phyloP scores from a whole-genome alignment of 2,888 invertebrate genomes.

The Sarcophaga carnaria region DNA sequence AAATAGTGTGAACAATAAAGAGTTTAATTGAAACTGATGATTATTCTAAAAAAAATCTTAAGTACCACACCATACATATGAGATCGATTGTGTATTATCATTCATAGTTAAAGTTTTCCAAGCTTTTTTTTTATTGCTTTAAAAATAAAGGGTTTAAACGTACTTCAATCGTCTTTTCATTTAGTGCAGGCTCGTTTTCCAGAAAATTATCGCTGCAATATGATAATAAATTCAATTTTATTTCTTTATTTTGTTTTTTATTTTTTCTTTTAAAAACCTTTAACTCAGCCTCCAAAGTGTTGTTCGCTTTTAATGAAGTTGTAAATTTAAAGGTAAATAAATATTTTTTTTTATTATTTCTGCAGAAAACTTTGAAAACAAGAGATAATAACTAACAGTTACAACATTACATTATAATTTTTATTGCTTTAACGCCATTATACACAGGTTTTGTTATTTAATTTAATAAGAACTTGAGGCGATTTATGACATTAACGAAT shows the following conservation, averaged over 20 bases:
- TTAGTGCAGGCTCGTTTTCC: too few species aligned
- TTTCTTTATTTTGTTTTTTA: neutral
- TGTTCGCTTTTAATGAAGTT: conserved; percentile 23
- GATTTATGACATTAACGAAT: conserved; percentile 62
- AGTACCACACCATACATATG: too few species aligned
- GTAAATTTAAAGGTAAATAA: conserved; percentile 1
- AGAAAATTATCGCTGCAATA: too few species aligned
- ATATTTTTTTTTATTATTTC: neutral
- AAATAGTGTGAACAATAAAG: too few species aligned
- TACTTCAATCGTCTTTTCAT: too few species aligned
- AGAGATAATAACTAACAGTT: conserved; percentile 35
- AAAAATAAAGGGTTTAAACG: too few species aligned
- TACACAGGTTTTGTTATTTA: conserved; percentile 21
- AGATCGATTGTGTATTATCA: too few species aligned
- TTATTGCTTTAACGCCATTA: neutral
- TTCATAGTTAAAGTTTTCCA: too few species aligned
- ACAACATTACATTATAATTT: conserved; percentile 37
- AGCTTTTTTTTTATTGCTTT: too few species aligned
- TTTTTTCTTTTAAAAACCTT: neutral
- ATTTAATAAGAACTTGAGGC: conserved; percentile 60
- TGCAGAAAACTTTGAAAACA: neutral
- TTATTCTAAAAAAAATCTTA: too few species aligned
- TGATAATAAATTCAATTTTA: too few species aligned
- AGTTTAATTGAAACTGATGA: too few species aligned
- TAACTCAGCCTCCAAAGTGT: neutral